phyloP scores from a whole-genome alignment of 2,797 vertebrate species.

The Brotogeris chrysoptera region DNA sequence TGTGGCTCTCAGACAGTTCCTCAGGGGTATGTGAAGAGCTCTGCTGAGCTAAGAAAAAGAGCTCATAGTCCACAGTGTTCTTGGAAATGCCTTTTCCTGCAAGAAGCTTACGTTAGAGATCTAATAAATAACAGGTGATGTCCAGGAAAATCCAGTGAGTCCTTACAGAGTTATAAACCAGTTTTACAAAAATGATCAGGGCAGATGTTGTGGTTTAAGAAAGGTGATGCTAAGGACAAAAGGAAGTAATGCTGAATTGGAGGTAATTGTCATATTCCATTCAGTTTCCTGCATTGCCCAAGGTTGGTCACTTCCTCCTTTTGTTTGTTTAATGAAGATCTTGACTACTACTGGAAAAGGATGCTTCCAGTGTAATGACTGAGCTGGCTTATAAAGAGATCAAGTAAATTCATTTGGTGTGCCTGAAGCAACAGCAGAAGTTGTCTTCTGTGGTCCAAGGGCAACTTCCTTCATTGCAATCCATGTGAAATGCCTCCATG shows the following conservation, averaged over 20 bases:
- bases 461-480: neutral
- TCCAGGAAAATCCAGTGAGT: neutral
- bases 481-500: fast-evolving
- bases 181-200: neutral
- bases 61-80: neutral
- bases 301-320: constrained; percentile 31
- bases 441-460: neutral
- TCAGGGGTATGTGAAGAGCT: neutral
- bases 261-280: neutral
- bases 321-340: neutral
- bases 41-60: neutral
- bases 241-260: constrained; percentile 26
- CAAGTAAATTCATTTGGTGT: neutral
- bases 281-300: constrained; percentile 8
- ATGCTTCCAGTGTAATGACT: neutral
- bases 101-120: neutral
- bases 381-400: neutral
- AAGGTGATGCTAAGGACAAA: neutral
- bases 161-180: neutral
- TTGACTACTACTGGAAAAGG: neutral
- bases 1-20: neutral
- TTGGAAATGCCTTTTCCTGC: neutral
- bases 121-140: neutral
- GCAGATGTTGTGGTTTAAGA: too few species aligned
- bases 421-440: neutral